A percentile compares a stretch with the other conserved stretches of the same genome.
phyloP scores from a whole-genome alignment of 2,113 vertebrate species.

The Columbina picui region DNA sequence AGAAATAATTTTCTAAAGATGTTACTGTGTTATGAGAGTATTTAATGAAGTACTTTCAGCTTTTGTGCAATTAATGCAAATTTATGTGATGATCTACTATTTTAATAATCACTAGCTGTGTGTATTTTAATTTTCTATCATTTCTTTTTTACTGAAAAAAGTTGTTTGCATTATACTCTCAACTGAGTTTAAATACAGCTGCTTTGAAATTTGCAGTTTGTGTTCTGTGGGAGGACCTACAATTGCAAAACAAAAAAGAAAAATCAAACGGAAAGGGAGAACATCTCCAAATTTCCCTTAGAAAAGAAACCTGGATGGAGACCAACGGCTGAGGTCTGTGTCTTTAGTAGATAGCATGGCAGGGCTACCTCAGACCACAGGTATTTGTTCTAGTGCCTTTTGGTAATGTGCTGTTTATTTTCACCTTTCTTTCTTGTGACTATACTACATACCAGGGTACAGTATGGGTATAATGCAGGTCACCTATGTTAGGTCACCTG shows the following conservation, averaged over 20 bases:
- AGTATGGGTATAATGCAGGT: neutral
- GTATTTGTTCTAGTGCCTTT: neutral
- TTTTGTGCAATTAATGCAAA: slow-evolving; percentile 63
- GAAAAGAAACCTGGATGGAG: neutral
- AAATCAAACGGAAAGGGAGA: neutral
- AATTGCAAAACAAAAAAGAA: neutral
- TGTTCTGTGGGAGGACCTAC: neutral
- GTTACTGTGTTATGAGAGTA: slow-evolving; percentile 35
- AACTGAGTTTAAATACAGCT: slow-evolving; percentile 45
- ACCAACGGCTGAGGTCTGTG: neutral
- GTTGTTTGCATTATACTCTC: slow-evolving; percentile 24
- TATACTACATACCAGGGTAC: rapidly evolving
- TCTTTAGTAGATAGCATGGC: neutral
- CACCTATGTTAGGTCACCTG: neutral
- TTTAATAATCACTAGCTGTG: slow-evolving; percentile 47
- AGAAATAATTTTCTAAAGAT: slow-evolving; percentile 61
- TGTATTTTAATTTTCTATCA: slow-evolving; percentile 29
- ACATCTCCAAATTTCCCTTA: neutral
- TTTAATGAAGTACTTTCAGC: slow-evolving; percentile 63
- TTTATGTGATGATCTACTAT: slow-evolving; percentile 59
- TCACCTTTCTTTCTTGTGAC: neutral
- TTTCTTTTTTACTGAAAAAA: slow-evolving; percentile 16
- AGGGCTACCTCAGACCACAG: neutral
- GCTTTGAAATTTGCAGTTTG: slow-evolving; percentile 44
- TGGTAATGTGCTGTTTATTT: neutral